Evolutionary conservation across 2,888 invertebrate genomes (phyloP).

Genomic region (Galeopsomyia nigrocyanea): DNA sequence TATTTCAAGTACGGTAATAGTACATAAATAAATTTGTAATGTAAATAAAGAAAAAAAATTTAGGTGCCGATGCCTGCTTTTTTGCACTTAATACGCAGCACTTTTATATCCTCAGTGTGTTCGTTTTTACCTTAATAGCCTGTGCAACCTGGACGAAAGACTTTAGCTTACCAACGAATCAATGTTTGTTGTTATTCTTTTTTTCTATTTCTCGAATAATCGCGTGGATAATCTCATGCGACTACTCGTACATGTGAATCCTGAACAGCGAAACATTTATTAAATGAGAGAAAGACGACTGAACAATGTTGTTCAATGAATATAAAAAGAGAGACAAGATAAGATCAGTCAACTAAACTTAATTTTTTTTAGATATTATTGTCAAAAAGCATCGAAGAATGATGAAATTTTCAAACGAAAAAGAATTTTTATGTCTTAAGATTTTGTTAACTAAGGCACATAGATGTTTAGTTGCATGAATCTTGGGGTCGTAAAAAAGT

Average conservation of each 20-base stretch:
- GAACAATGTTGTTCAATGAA: slow-evolving; percentile 21
- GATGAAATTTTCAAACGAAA: not conserved
- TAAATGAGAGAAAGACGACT: slow-evolving; percentile 41
- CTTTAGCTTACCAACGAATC: slow-evolving; percentile 25
- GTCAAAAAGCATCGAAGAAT: not conserved
- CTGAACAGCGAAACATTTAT: slow-evolving; percentile 42
- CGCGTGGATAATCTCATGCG: slow-evolving; percentile 5
- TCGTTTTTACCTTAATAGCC: slow-evolving; percentile 29
- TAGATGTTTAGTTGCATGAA: slow-evolving; percentile 36
- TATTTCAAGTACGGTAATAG: no score
- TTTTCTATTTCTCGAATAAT: slow-evolving; percentile 28
- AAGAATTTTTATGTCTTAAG: not conserved
- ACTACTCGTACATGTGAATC: slow-evolving; percentile 27
- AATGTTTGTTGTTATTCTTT: slow-evolving; percentile 24
- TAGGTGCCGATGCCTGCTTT: slow-evolving; percentile 32
- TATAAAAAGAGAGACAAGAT: slow-evolving; percentile 13
- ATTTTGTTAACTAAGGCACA: not conserved
- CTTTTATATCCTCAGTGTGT: slow-evolving; percentile 29
- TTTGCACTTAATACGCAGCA: slow-evolving; percentile 28
- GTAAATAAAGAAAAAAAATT: slow-evolving; percentile 6
- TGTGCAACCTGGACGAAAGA: slow-evolving; percentile 33
- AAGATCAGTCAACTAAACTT: slow-evolving; percentile 38
- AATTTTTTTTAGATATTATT: slow-evolving; percentile 6
- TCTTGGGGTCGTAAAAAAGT: slow-evolving; percentile 10
- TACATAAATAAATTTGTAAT: no score